These are phyloP conservation scores for Stichopus chloronotus DNA, from an alignment of 35 echinoderm and acorn worm species.

Conservation along the genomic window DNA sequence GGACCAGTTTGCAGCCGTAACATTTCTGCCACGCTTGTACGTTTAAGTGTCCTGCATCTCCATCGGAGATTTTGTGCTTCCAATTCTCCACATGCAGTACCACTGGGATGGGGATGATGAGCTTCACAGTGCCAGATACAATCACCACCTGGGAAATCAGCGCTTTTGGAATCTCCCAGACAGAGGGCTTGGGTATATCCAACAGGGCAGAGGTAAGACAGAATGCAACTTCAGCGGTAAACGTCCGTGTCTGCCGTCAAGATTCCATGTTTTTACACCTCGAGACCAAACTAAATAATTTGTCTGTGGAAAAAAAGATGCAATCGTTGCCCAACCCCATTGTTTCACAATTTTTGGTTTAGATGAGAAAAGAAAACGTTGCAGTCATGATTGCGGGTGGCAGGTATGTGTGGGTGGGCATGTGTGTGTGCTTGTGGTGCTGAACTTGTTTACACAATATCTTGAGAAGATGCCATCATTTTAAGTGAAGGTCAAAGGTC, in stretches of 20 bases:
- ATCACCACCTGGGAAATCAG: constrained; percentile 59
- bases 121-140: constrained; percentile 37
- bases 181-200: constrained; percentile 43
- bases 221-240: background rate
- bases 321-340: background rate
- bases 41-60: too few relatives aligned
- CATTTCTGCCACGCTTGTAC: too few relatives aligned
- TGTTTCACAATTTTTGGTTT: background rate
- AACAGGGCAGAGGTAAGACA: background rate
- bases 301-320: background rate
- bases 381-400: background rate
- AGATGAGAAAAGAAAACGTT: background rate
- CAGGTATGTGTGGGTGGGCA: background rate
- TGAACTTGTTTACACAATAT: too few relatives aligned
- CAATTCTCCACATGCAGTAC: background rate
- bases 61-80: too few relatives aligned
- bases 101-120: background rate
- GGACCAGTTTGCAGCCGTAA: too few relatives aligned
- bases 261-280: background rate
- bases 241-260: background rate
- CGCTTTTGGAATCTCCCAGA: constrained; percentile 40
- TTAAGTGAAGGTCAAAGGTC: too few relatives aligned
- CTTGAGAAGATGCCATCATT: too few relatives aligned
- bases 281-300: background rate
- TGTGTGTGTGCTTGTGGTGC: too few relatives aligned